Evolutionary conservation across 2,113 vertebrate species (phyloP).

Genomic region (Macaca nemestrina): DNA sequence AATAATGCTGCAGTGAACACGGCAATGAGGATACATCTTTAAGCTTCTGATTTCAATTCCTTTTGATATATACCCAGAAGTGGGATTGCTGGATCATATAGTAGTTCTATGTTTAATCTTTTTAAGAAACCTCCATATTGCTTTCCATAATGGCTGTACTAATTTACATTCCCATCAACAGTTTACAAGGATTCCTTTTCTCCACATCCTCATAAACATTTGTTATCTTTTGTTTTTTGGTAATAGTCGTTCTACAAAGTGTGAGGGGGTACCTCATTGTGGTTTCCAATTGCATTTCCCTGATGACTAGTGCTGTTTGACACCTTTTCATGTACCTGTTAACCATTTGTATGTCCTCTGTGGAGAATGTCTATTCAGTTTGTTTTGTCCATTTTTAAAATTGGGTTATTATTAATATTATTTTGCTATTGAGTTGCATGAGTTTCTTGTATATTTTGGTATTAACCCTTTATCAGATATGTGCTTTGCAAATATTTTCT

Average conservation of each 20-base stretch:
- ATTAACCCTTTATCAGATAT: neutral
- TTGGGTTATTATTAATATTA: neutral
- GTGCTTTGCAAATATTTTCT: neutral
- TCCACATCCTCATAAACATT: neutral
- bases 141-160: neutral
- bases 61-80: neutral
- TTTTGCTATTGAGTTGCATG: neutral
- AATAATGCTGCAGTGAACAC: neutral
- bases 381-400: neutral
- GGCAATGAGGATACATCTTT: neutral
- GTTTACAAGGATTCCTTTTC: neutral
- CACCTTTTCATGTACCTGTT: neutral
- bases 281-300: neutral
- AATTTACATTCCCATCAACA: neutral
- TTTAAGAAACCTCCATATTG: neutral
- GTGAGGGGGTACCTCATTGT: neutral
- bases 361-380: neutral
- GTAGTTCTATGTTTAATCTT: neutral
- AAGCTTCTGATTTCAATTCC: neutral
- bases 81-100: neutral
- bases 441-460: neutral
- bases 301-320: neutral
- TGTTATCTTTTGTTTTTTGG: neutral
- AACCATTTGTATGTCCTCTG: neutral
- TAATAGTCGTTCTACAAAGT: neutral